Evolutionary conservation across 2,888 invertebrate genomes (phyloP).

Genomic region (Patella caerulea): DNA sequence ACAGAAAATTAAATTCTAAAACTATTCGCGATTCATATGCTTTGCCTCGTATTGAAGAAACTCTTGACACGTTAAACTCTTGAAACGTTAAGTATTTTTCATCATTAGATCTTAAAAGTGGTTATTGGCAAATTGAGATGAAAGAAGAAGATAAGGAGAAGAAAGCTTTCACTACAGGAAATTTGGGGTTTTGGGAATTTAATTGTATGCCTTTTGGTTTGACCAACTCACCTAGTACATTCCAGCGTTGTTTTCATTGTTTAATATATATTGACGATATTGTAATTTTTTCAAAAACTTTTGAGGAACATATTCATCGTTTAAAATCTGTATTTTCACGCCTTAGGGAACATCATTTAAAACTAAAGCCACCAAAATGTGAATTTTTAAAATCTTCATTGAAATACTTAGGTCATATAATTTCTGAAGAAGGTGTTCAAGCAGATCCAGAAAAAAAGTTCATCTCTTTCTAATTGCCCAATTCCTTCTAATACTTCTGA

Average conservation of each 20-base stretch:
- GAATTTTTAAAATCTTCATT: conserved; percentile 33
- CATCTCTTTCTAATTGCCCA: conserved; percentile 29
- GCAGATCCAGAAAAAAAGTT: conserved; percentile 36
- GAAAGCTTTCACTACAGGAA: conserved; percentile 27
- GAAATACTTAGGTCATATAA: conserved; percentile 37
- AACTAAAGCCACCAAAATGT: conserved; percentile 41
- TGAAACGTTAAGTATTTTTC: conserved; percentile 27
- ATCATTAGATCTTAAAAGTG: conserved; percentile 24
- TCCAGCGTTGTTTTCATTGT: conserved; percentile 24
- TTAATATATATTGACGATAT: conserved; percentile 40
- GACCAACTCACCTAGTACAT: conserved; percentile 29
- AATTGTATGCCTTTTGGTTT: conserved; percentile 31
- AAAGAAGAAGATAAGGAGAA: conserved; percentile 26
- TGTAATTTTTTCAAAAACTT: conserved; percentile 33
- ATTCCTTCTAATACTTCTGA: conserved; percentile 28
- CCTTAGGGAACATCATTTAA: conserved; percentile 33
- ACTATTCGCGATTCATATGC: conserved; percentile 32
- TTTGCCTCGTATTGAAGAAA: conserved; percentile 30
- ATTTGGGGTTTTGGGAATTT: conserved; percentile 29
- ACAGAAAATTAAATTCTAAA: conserved; percentile 25
- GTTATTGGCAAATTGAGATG: conserved; percentile 30
- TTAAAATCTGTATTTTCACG: conserved; percentile 33
- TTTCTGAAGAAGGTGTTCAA: conserved; percentile 30
- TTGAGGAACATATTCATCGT: conserved; percentile 36
- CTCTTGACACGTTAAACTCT: conserved; percentile 26